Conservation (phyloP, 1,140 invertebrate genomes). For the Marisa cornuarietis region DNA sequence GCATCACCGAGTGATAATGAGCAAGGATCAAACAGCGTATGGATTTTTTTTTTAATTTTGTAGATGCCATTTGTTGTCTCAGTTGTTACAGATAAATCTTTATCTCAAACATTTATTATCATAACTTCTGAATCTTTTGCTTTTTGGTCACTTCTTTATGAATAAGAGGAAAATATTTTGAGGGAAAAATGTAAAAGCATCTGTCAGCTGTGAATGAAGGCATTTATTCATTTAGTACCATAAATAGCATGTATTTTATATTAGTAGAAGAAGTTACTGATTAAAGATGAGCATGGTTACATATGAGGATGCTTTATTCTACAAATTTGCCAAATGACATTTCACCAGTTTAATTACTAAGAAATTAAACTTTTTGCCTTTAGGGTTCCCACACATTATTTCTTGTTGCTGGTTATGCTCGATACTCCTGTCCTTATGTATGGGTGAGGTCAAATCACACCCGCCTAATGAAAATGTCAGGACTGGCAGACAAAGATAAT, state of each 20-base stretch:
- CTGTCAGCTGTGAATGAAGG: no score
- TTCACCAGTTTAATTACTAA: neutral
- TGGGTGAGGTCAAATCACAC: constrained; percentile 60
- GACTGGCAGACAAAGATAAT: constrained; percentile 41
- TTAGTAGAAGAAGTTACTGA: no score
- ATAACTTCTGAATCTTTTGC: no score
- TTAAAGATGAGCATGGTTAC: neutral
- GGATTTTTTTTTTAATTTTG: neutral
- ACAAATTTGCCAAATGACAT: neutral
- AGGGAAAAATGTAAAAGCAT: no score
- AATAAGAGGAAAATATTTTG: no score
- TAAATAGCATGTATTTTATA: no score
- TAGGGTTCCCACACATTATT: constrained; percentile 51
- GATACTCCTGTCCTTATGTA: constrained; percentile 58
- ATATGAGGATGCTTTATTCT: neutral
- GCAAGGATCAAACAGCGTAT: constrained; percentile 19
- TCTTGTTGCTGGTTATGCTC: constrained; percentile 55
- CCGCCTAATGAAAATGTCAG: constrained; percentile 48
- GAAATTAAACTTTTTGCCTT: constrained; percentile 16
- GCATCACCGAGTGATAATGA: constrained; percentile 47
- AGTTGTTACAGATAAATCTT: neutral
- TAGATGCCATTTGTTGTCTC: neutral
- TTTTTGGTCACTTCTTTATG: no score
- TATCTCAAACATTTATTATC: no score
- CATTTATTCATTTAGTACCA: no score